A percentile compares a stretch with the other conserved stretches of the same genome.
These are phyloP conservation scores for Tupiocoris notatus DNA, from an alignment of 2,888 invertebrate genomes.

Conservation along the genomic window DNA sequence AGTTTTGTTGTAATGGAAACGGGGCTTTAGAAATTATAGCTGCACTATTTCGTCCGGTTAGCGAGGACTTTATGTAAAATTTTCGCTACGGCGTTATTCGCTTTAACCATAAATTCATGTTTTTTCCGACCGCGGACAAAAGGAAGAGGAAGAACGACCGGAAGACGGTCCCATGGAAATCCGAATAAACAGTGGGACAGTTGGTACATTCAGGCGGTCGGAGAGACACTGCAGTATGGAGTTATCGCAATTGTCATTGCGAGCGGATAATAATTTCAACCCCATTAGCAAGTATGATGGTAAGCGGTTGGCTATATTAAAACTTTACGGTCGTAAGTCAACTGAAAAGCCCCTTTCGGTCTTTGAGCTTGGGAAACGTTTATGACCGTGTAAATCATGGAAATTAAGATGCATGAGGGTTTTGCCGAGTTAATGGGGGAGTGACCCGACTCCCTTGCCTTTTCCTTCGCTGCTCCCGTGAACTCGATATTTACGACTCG, in stretches of 20 bases:
- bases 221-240: constrained; percentile 27
- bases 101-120: constrained; percentile 35
- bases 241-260: constrained; percentile 40
- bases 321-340: constrained; percentile 39
- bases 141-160: constrained; percentile 3
- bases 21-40: too few species aligned
- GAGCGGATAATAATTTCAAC: constrained; percentile 37
- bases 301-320: constrained; percentile 38
- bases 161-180: background rate
- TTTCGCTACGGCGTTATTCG: too few species aligned
- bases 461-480: background rate
- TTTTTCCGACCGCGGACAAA: constrained; percentile 3
- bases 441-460: constrained; percentile 12
- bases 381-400: constrained; percentile 41
- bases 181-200: constrained; percentile 24
- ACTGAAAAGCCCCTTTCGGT: constrained; percentile 21
- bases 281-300: constrained; percentile 42
- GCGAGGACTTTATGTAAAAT: too few species aligned
- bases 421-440: constrained; percentile 38
- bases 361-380: constrained; percentile 38
- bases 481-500: constrained; percentile 32
- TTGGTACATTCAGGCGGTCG: background rate
- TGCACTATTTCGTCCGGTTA: too few species aligned
- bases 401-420: constrained; percentile 41
- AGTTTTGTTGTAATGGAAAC: too few species aligned